Conservation (phyloP, 2,797 vertebrate species). For the Sebastes itinus region DNA sequence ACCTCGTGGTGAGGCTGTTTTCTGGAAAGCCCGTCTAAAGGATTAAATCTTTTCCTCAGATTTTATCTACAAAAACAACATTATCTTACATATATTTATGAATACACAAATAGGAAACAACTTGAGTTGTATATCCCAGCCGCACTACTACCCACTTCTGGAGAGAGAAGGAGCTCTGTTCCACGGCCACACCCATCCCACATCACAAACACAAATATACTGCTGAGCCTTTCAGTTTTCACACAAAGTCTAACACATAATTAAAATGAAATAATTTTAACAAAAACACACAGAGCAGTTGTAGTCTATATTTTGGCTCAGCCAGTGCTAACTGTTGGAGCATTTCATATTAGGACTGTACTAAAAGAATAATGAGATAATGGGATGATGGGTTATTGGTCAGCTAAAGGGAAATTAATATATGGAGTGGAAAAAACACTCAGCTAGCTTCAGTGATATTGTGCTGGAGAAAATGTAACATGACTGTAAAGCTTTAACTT, state of each 20-base stretch:
- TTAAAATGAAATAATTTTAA: slow-evolving; percentile 12
- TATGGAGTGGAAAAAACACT: not conserved
- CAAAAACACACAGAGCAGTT: not conserved
- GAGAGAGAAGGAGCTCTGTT: not conserved
- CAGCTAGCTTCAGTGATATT: not conserved
- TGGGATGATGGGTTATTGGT: not conserved
- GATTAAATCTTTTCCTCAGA: not conserved
- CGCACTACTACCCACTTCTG: not conserved
- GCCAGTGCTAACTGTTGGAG: not conserved
- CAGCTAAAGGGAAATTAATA: not conserved
- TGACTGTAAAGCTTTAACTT: not conserved
- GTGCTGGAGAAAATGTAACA: not conserved
- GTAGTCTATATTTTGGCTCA: not conserved
- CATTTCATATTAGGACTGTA: not conserved
- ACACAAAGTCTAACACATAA: slow-evolving; percentile 18
- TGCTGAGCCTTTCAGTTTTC: slow-evolving; percentile 6
- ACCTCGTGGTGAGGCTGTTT: not conserved
- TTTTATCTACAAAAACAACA: not conserved
- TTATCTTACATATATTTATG: not conserved
- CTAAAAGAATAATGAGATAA: not conserved
- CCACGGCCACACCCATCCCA: slow-evolving; percentile 27
- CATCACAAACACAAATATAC: slow-evolving; percentile 16
- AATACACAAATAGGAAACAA: not conserved
- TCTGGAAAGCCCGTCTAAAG: not conserved
- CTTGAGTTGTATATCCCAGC: not conserved